Evolutionary conservation across 2,888 invertebrate species (phyloP), one percentile per base, ranked within the genome.

Genomic region (Anodontia alba): DNA sequence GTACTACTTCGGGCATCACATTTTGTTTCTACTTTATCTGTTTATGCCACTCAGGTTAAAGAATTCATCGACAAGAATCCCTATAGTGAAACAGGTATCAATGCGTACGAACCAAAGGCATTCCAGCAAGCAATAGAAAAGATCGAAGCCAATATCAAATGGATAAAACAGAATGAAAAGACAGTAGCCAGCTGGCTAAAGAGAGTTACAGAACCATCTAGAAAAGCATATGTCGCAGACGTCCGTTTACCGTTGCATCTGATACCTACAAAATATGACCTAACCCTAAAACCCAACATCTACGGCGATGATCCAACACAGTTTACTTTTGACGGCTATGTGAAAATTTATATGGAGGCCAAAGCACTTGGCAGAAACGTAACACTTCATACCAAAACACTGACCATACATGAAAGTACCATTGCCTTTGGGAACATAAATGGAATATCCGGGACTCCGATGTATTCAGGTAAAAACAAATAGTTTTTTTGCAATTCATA

Each of bases 61-160:
- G 77, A 78, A 26, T 87, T 89, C 31, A 51, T 78, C 20, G 31
- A 20, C 8, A 54, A 73, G 15, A 57, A 87, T 70, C 81, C 86
- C 31, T 95, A 96, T 62, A 95, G 97, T 20, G 97, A 97, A 0
- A 96, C 96, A 20, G 95, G 96, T 0, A 96, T 96, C 76, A 95
- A 97, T 83, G 96, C 97, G 0, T n/a, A n/a, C n/a, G n/a, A n/a
- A n/a, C 96, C 96, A 76, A 95, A 97, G 83, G 96, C 97, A 0
- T 96, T 97, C 0, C 96, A 96, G 82, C 98, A 98, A 94, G 96
- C 97, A 0, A 94, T 98, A 8, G 98, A 98, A 92, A 96, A 96
- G 73, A 96, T 96, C 0, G 96, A 96, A 88, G 96, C 97, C 0
- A 98, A 98, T 93, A 96, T 97, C 0, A 96, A 96, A 86, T 98